Percentiles rank a stretch among this genome's conserved stretches.
phyloP scores from a whole-genome alignment of 2,888 invertebrate genomes.

The Volucella inflata region DNA sequence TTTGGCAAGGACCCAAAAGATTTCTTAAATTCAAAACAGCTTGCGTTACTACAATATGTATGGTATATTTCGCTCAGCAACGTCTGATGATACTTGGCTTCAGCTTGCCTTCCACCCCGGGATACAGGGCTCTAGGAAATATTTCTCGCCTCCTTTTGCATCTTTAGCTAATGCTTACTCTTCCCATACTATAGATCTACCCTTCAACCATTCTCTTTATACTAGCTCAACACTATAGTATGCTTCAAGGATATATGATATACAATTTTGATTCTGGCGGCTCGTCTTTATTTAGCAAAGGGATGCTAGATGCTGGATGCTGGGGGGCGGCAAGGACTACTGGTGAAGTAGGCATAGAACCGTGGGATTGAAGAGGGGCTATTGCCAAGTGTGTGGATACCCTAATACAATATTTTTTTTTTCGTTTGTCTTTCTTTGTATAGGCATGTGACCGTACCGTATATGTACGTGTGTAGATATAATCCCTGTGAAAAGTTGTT shows the following conservation, averaged over 20 bases:
- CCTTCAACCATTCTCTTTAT: neutral
- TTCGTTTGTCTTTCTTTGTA: constrained; percentile 14
- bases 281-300: constrained; percentile 63
- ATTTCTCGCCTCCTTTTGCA: constrained; percentile 28
- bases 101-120: neutral
- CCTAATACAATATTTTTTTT: constrained; percentile 63
- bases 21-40: constrained; percentile 74
- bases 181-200: neutral
- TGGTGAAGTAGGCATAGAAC: constrained; percentile 31
- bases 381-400: constrained; percentile 57
- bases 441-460: constrained; percentile 6
- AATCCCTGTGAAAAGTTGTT: constrained; percentile 75
- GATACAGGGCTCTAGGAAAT: constrained; percentile 30
- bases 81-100: constrained; percentile 58
- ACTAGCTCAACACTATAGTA: constrained; percentile 15
- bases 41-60: constrained; percentile 70
- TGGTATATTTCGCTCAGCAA: constrained; percentile 39
- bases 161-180: constrained; percentile 45
- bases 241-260: constrained; percentile 54
- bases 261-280: constrained; percentile 71
- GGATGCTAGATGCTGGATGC: constrained; percentile 52
- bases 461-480: constrained; percentile 31
- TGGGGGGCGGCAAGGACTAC: constrained; percentile 17
- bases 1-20: constrained; percentile 71
- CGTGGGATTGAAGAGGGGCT: neutral